Conservation (phyloP, 2,888 invertebrate genomes). For the Hypomecis atomaria region DNA sequence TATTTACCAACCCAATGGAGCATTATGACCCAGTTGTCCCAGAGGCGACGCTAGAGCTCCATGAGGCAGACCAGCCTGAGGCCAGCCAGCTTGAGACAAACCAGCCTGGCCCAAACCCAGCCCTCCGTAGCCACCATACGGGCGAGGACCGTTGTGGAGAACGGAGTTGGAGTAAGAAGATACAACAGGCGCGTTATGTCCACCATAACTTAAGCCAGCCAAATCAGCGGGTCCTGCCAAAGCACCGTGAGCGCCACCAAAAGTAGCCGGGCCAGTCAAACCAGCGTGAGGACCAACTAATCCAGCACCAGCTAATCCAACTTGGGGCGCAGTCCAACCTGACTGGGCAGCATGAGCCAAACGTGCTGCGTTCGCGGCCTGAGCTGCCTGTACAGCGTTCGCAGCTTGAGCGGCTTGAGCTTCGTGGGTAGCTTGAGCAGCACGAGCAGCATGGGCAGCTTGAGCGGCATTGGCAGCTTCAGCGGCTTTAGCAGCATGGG, state of each 20-base stretch:
- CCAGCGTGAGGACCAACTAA: slow-evolving; percentile 33
- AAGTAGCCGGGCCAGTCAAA: slow-evolving; percentile 19
- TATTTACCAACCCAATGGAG: slow-evolving; percentile 43
- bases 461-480: slow-evolving; percentile 36
- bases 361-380: slow-evolving; percentile 35
- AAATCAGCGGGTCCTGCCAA: slow-evolving; percentile 6
- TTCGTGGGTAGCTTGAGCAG: slow-evolving; percentile 32
- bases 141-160: slow-evolving; percentile 41
- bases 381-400: slow-evolving; percentile 34
- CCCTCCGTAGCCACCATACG: slow-evolving; percentile 37
- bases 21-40: slow-evolving; percentile 27
- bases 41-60: slow-evolving; percentile 36
- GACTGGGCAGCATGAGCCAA: slow-evolving; percentile 36
- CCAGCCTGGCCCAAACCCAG: slow-evolving; percentile 28
- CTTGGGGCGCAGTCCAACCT: slow-evolving; percentile 31
- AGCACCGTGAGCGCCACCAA: slow-evolving; percentile 4
- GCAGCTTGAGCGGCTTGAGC: slow-evolving; percentile 34
- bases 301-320: slow-evolving; percentile 31
- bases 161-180: slow-evolving; percentile 43
- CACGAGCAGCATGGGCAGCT: slow-evolving; percentile 38
- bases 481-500: slow-evolving; percentile 43
- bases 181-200: slow-evolving; percentile 34
- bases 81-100: slow-evolving; percentile 37
- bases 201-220: slow-evolving; percentile 30
- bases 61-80: slow-evolving; percentile 32